Conservation (phyloP, 2,888 invertebrate species). For the Drosophila neonasuta region DNA sequence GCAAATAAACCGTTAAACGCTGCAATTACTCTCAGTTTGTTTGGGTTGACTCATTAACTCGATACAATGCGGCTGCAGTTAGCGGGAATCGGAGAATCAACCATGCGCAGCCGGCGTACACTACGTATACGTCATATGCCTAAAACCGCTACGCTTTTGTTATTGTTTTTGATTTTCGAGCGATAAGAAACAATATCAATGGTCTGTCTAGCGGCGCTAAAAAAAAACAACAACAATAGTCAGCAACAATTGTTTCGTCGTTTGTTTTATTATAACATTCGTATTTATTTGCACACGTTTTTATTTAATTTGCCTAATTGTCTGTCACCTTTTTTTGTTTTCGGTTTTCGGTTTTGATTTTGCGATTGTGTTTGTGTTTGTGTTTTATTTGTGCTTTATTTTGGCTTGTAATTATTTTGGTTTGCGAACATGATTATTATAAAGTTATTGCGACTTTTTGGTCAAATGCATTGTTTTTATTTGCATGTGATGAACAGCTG, state of each 20-base stretch:
- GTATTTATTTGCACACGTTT: slow-evolving; percentile 38
- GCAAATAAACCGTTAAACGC: slow-evolving; percentile 3
- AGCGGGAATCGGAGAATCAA: neutral
- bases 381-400: slow-evolving; percentile 8
- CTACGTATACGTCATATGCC: slow-evolving; percentile 50
- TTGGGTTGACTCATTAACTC: neutral
- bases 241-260: slow-evolving; percentile 24
- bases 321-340: slow-evolving; percentile 29
- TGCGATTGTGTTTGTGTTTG: neutral
- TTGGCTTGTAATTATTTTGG: slow-evolving; percentile 44
- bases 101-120: slow-evolving; percentile 16
- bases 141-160: slow-evolving; percentile 21
- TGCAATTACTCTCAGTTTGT: neutral
- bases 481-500: slow-evolving; percentile 38
- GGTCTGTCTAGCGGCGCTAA: slow-evolving; percentile 13
- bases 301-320: slow-evolving; percentile 40
- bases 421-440: slow-evolving; percentile 42
- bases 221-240: slow-evolving; percentile 11
- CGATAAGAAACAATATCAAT: slow-evolving; percentile 37
- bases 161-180: neutral
- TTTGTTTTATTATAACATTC: slow-evolving; percentile 31
- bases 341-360: slow-evolving; percentile 9
- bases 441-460: slow-evolving; percentile 14
- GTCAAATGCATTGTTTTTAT: slow-evolving; percentile 13
- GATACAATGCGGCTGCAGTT: neutral